Conservation (phyloP, 2,113 vertebrate genomes). For the Symphodus melops region DNA sequence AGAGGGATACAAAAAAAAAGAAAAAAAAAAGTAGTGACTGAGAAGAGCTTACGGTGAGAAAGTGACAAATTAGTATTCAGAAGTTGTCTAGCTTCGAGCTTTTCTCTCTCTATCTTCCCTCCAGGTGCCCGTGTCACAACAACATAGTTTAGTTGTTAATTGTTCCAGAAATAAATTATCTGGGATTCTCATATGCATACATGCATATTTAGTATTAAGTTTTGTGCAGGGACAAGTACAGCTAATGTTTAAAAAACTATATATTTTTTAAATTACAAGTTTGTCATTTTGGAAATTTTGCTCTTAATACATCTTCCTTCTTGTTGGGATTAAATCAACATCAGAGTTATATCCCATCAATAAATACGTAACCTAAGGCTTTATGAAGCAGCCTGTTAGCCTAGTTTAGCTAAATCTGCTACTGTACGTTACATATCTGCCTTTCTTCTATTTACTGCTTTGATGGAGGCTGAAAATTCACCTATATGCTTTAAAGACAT, state of each 20-base stretch:
- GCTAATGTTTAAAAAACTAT: too few species aligned
- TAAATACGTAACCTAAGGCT: too few species aligned
- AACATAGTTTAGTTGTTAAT: conserved; percentile 38
- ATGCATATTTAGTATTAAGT: background rate
- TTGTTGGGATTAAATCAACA: background rate
- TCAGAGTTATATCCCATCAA: too few species aligned
- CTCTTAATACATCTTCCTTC: background rate
- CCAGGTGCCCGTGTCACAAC: conserved; percentile 42
- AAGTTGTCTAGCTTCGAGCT: conserved; percentile 18
- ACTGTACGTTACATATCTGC: too few species aligned
- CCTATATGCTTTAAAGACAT: too few species aligned
- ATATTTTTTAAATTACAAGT: too few species aligned
- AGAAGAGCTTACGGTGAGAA: background rate
- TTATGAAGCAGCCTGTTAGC: too few species aligned
- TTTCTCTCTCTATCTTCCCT: conserved; percentile 30
- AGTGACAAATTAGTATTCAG: conserved; percentile 50
- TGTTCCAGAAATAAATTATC: conserved; percentile 35
- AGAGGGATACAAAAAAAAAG: too few species aligned
- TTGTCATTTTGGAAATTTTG: too few species aligned
- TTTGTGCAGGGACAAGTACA: background rate
- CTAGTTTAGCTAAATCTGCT: too few species aligned
- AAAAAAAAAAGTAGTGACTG: background rate
- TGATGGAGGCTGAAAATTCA: too few species aligned
- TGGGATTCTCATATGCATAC: conserved; percentile 14
- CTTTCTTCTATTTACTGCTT: too few species aligned